Conservation (phyloP, 2,797 vertebrate genomes). For the Arremon brunneinucha region DNA sequence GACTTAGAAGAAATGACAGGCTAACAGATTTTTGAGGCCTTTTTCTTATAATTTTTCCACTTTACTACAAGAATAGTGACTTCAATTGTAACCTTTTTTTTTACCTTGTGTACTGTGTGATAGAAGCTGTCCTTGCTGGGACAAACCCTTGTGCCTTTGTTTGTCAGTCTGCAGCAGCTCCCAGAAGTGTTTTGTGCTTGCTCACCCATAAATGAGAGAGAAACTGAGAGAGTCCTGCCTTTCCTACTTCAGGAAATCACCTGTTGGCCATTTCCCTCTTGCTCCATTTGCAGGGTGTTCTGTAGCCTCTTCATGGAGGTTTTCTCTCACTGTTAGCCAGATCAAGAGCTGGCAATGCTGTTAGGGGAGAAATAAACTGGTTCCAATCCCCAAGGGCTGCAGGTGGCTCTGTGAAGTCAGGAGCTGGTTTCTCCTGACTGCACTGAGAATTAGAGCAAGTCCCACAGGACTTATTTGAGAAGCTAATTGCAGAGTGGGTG, state of each 20-base stretch:
- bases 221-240: fast-evolving
- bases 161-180: background rate
- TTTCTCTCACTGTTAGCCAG: background rate
- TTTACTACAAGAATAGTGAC: background rate
- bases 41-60: background rate
- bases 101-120: background rate
- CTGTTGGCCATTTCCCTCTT: background rate
- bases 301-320: background rate
- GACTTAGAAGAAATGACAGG: background rate
- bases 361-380: background rate
- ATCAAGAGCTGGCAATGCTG: background rate
- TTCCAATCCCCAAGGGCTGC: background rate
- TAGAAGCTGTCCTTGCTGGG: background rate
- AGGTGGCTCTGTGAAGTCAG: background rate
- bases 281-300: background rate
- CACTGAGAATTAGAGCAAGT: background rate
- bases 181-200: background rate
- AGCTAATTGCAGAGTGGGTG: background rate
- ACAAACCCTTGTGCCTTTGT: background rate
- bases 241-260: background rate
- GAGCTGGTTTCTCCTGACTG: background rate
- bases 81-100: background rate
- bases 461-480: background rate
- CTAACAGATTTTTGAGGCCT: background rate
- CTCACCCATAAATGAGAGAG: background rate